Conservation (phyloP, 2,797 vertebrate species). For the Rallus crepitans region DNA sequence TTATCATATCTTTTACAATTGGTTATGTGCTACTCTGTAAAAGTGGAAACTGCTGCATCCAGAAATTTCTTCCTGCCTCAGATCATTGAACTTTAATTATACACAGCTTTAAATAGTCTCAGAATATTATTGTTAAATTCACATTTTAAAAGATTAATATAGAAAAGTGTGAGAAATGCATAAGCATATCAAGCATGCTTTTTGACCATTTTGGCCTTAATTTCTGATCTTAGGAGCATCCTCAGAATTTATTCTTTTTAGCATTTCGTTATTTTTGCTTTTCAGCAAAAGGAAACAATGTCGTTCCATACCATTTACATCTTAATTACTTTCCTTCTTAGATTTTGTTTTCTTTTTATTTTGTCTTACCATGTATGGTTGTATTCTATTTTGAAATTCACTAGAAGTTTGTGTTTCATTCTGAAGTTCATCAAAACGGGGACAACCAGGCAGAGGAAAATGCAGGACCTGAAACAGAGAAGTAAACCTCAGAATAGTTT, state of each 20-base stretch:
- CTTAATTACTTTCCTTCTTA: not conserved
- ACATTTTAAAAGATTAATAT: not conserved
- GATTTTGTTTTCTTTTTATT: not conserved
- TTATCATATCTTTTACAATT: not conserved
- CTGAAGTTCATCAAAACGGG: constrained; percentile 74
- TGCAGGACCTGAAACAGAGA: constrained; percentile 71
- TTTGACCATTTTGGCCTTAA: not conserved
- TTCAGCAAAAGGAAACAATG: not conserved
- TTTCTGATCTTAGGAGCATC: not conserved
- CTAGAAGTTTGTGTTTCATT: constrained; percentile 74
- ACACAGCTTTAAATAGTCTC: not conserved
- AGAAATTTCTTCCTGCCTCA: not conserved
- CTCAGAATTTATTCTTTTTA: not conserved
- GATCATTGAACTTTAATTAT: not conserved
- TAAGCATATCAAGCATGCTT: not conserved
- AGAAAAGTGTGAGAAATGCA: not conserved
- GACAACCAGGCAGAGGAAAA: constrained; percentile 75
- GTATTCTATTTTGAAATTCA: constrained; percentile 73
- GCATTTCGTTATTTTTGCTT: not conserved
- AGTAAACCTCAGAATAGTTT: not conserved
- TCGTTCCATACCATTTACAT: not conserved
- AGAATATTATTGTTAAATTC: not conserved
- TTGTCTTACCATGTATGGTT: constrained; percentile 77
- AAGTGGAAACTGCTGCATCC: not conserved
- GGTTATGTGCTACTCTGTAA: not conserved